A percentile compares a stretch with the other conserved stretches of the same genome.
These are phyloP conservation scores for Dorcus hopei DNA, from an alignment of 2,888 invertebrate genomes.

Conservation along the genomic window DNA sequence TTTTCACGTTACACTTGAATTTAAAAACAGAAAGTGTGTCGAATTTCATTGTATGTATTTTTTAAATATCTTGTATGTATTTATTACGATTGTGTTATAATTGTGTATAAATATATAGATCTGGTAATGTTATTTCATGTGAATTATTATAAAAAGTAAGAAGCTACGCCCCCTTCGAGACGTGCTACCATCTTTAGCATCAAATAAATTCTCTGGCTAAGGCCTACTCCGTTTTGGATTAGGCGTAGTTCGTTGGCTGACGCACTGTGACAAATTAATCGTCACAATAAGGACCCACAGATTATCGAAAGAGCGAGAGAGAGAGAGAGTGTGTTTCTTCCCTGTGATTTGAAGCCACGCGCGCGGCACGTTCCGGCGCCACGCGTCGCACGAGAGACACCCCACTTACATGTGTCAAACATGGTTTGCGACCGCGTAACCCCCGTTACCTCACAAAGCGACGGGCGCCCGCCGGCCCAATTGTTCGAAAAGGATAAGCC, in stretches of 20 bases:
- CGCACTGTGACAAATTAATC: constrained; percentile 18
- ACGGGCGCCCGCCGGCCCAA: constrained; percentile 31
- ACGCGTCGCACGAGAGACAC: constrained; percentile 29
- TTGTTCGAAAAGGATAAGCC: constrained; percentile 49
- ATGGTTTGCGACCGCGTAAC: constrained; percentile 36
- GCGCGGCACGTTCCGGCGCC: constrained; percentile 35
- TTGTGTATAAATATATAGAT: constrained; percentile 5
- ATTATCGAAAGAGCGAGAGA: constrained; percentile 16
- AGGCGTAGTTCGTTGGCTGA: no score
- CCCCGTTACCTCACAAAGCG: constrained; percentile 13
- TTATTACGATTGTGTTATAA: constrained; percentile 4
- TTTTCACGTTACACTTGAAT: not conserved
- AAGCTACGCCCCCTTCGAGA: no score
- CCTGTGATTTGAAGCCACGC: constrained; percentile 32
- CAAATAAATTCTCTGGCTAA: no score
- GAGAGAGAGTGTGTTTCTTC: constrained; percentile 25
- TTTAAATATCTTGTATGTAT: constrained; percentile 1
- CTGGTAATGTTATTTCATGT: no score
- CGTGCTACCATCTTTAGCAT: no score
- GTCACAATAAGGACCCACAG: constrained; percentile 10
- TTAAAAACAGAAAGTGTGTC: not conserved
- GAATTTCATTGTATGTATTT: constrained; percentile 6
- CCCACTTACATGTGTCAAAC: constrained; percentile 49
- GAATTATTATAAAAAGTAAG: no score
- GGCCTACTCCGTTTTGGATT: no score